Base-by-base conservation (phyloP, 2,888 invertebrate species). In the Drosophila meridiana region DNA sequence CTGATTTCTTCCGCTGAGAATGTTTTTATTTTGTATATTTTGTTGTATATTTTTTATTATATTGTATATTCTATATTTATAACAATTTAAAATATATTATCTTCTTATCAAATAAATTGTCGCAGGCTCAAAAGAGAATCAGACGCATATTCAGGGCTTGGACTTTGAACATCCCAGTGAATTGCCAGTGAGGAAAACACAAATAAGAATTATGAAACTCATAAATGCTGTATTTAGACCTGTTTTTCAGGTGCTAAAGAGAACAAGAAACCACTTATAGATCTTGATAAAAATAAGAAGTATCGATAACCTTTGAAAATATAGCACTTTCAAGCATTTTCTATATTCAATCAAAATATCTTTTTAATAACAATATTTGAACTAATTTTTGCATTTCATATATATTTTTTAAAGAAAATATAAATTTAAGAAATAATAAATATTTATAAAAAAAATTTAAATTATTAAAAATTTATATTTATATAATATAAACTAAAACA, bases 151-250 rank as follows among this genome's bases (percentile, higher is more conserved):
- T 34, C 60, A 48, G 14, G 36, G 43, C 32, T 28, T 57, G 64
- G 56, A 64, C 53, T 64, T 74, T 60, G 57, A 64, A 34, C 30
- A 60, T 64, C 36, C 26, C 14, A 26, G 34, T 20, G 30, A 20
- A 68, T 56, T 59, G 28, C n/a, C 48, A 30, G 48, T 13, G 14
- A 8, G 26, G 42, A 32, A 43, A 68, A 30, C 42, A 20, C n/a
- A 47, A 47, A 30, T 9, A 20, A 68, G 48, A 11, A 13, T 4
- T 58, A 45, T 26, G 34, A 58, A 58, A 42, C 34, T 32, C 13
- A 32, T 6, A 32, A 42, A 32, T 42, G 20, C 13, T 32, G 32
- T 13, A 58, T 11, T 45, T n/a, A n/a, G 7, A 58, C 45, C 58
- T 47, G 58, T 56, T 56, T 30, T 55, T 26, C 14, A 14, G 58